Conservation (phyloP, 2,113 vertebrate species). For the Dipodomys spectabilis region DNA sequence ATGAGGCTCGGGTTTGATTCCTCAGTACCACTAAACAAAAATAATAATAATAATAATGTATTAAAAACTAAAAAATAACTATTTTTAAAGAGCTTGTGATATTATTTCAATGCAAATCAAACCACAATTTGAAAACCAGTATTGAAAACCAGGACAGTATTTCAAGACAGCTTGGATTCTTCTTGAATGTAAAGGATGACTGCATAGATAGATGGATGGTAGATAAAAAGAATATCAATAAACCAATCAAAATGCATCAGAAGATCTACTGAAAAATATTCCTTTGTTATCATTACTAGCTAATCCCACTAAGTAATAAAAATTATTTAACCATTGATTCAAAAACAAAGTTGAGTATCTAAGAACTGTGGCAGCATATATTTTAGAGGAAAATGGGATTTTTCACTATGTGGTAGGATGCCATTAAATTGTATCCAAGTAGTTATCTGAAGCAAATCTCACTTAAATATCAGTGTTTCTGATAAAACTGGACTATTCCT, state of each 20-base stretch:
- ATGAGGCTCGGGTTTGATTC: too few relatives aligned
- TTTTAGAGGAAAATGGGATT: too few relatives aligned
- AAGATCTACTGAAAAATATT: background rate
- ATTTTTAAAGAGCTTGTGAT: background rate
- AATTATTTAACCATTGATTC: background rate
- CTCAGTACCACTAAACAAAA: too few relatives aligned
- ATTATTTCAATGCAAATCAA: slow-evolving; percentile 7
- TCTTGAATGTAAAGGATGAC: background rate
- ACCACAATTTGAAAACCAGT: background rate
- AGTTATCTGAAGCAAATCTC: background rate
- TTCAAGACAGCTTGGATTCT: background rate
- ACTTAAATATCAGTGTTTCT: background rate
- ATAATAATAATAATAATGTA: too few relatives aligned
- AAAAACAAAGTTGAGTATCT: background rate
- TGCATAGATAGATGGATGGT: background rate
- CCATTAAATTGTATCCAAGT: background rate
- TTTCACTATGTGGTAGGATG: background rate
- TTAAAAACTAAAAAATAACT: too few relatives aligned
- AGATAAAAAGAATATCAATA: background rate
- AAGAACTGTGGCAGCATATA: background rate
- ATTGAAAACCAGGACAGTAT: background rate
- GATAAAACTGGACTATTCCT: background rate
- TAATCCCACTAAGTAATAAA: background rate
- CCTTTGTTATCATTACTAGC: background rate
- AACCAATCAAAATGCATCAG: background rate